Evolutionary conservation across 2,113 vertebrate species (phyloP).

Genomic region (Catharus bicknelli): DNA sequence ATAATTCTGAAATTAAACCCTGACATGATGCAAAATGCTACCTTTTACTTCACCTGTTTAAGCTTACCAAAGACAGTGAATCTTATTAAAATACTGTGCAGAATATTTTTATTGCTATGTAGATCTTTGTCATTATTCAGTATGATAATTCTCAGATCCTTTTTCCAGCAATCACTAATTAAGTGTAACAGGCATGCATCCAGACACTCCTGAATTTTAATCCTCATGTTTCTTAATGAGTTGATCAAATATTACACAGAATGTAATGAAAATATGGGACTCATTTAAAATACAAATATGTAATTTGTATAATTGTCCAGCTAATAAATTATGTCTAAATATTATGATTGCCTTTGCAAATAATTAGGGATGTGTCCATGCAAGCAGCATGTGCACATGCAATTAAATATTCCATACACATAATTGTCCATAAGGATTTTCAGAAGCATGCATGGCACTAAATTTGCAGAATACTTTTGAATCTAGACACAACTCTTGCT

Average conservation of each 20-base stretch:
- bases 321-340: constrained; percentile 33
- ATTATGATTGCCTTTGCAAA: constrained; percentile 24
- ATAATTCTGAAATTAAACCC: neutral
- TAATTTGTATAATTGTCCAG: constrained; percentile 27
- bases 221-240: constrained; percentile 41
- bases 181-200: constrained; percentile 22
- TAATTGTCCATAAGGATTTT: neutral
- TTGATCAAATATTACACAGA: constrained; percentile 24
- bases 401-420: neutral
- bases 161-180: constrained; percentile 19
- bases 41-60: neutral
- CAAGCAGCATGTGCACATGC: neutral
- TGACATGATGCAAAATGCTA: neutral
- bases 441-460: neutral
- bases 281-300: constrained; percentile 21
- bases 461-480: neutral
- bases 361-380: neutral
- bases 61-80: neutral
- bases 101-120: constrained; percentile 5
- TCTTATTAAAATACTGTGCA: neutral
- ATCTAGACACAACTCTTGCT: neutral
- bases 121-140: neutral
- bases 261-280: constrained; percentile 17
- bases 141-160: constrained; percentile 7
- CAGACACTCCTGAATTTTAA: constrained; percentile 52